Percentiles rank a stretch among this genome's conserved stretches.
Conservation (phyloP, 2,113 vertebrate species). For the Antigone vipio region DNA sequence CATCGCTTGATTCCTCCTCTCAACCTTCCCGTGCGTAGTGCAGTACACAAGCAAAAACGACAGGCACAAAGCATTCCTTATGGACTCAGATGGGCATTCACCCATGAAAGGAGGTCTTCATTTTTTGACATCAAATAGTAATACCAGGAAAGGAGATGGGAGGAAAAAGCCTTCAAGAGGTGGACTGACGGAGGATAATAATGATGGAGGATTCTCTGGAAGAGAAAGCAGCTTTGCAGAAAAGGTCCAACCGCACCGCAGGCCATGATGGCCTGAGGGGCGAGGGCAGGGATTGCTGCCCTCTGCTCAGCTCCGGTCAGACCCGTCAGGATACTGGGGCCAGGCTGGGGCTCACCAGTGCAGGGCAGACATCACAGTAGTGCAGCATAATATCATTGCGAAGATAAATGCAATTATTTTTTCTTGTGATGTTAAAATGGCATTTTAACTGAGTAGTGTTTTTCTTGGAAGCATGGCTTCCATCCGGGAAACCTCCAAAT, state of each 20-base stretch:
- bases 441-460: not conserved
- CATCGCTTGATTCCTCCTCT: accelerated
- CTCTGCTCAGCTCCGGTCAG: not conserved
- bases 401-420: not conserved
- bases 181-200: accelerated
- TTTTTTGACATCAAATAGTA: not conserved
- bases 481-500: not conserved
- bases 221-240: not conserved
- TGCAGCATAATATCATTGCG: too few species aligned
- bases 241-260: not conserved
- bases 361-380: not conserved
- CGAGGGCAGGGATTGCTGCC: not conserved
- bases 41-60: accelerated
- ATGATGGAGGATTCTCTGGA: not conserved
- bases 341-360: not conserved
- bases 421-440: not conserved
- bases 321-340: not conserved
- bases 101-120: accelerated
- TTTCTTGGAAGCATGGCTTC: not conserved
- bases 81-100: not conserved
- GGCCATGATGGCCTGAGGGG: not conserved
- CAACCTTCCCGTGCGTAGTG: accelerated
- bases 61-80: accelerated
- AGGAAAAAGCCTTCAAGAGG: not conserved
- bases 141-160: not conserved